Evolutionary conservation across 2,888 invertebrate species (phyloP), one percentile per base, ranked within the genome.

Genomic region (Eupelmus urozonus): DNA sequence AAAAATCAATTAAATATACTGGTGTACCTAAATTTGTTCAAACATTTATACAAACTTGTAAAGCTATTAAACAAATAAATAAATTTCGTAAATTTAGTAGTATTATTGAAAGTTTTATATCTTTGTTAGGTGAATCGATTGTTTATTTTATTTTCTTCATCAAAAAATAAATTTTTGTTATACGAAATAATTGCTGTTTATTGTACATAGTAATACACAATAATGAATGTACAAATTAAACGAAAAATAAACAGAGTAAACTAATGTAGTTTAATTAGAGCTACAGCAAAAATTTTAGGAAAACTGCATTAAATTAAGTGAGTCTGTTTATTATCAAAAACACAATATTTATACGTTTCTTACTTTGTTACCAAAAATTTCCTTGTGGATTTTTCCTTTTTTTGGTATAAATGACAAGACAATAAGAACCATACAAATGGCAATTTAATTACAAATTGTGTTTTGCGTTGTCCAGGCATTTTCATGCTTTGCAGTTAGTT

Each of bases 361-460:
- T 55, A 25, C 4, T 67, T 70, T 51, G 1, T 42, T 67, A 60
- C 67, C 57, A 59, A 73, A 73, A 63, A 60, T 63, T 63, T 53
- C 53, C 69, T 74, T 40, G 13, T 27, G 11, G 55, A 60, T 5
- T 60, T 40, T 27, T 57, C 66, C 23, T n/a, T 55, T 72, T 62
- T 76, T 76, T 76, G 72, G 80, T 80, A 76, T 57, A 74, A 76
- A 71, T 80, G 57, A 72, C 53, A 78, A 80, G 59, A 75, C 71
- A 60, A 75, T 75, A 75, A 80, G 60, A 78, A 77, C 65, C n/a
- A 66, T 80, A 75, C 53, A 78, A 75, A 80, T 75, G 55, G 57
- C 70, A 77, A 71, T 80, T 80, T 80, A 72, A 77, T 74, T 75
- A 80, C 59, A 80, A 78, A 78, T 78, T 75, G 57, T 80, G 25